Base-by-base conservation (phyloP, 2,113 vertebrate genomes). In the Equus quagga region DNA sequence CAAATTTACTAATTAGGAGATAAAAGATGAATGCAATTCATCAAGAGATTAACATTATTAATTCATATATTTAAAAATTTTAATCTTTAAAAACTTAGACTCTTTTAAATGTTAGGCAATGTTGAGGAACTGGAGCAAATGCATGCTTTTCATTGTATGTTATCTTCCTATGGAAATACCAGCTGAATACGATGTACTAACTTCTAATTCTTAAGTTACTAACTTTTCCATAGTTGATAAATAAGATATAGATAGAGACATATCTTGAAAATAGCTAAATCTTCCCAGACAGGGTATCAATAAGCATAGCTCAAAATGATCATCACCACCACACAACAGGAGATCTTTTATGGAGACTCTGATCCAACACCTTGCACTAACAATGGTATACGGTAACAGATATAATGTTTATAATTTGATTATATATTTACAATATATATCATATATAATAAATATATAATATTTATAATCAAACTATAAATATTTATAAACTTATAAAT, bases 1-100 rank as follows among this genome's bases (percentile, higher is more conserved):
- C 98, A 99, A 98, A 98, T 99, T 99, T 99, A 98, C 97, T 98
- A 99, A 99, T 98, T 99, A 99, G 98, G 97, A 98, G 96, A 96
- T 94, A 97, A 98, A 98, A 98, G 98, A 86, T 72, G 97, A 98
- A 98, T 95, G 98, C 93, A 89, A 97, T 95, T 72, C 14, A 92
- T 84, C 41, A 97, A 76, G n/a, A 60, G 89, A 96, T 96, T 97
- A 98, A 83, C 69, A n/a, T 97, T 97, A 97, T 95, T 60, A 91
- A 84, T 82, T 86, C 84, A 76, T 75, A 94, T 56, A 93, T 0
- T 46, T 80, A 78, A 33, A 58, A 91, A 81, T 88, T 95, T 97
- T 97, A 97, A 92, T 21, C 41, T 8, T 60, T 67, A 94, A 93
- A 97, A 75, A 79, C 76, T 98, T 93, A 95, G 13, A 83, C 56